Base-by-base conservation (phyloP, 2,797 vertebrate genomes). In the Poecilia velifera region DNA sequence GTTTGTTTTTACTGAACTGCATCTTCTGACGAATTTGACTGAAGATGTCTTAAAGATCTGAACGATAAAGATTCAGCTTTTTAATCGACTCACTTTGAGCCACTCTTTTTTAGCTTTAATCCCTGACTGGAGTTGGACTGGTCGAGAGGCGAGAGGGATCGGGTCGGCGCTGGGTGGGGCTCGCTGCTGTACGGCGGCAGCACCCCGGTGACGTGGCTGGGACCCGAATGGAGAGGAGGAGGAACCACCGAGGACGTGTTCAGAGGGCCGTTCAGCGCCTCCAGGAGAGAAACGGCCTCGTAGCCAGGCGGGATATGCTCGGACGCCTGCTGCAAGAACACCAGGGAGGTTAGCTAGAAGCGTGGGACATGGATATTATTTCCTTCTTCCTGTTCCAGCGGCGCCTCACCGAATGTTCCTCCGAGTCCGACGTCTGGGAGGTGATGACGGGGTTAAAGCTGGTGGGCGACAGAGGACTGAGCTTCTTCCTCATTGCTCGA, bases 271-370 rank as follows among this genome's bases (percentile, higher is more conserved):
- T 99, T 99, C 89, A 99, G 93, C 0, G 98, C 98, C 89, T 99
- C 98, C 91, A 99, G 95, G 46, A 99, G 96, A 0, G 98, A 99
- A 62, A 99, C 98, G 3, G 96, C 97, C 91, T 99, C 98, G 0
- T 98, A 99, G 0, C 98, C 98, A 0, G 97, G 96, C 2, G 98
- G 98, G 82, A 99, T 97, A 92, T 98, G 97, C 94, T 99, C 98
- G 0, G 97, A 97, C 28, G 97, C 96, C 98, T 99, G 88, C 16
- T 20, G 62, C 9, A 14, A 72, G 28, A 53, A 39, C 3, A 13
- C 2, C 0, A 8, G 6, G 25, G 36, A 57, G 10, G 41, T 87
- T 25, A 83, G 74, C 39, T 57, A 4, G 66, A 18, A n/a, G 25
- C 4, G 2, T 31, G 36, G 36, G 16, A 28, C 16, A 57, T 6